phyloP scores from a whole-genome alignment of 2,113 vertebrate species.

The Scatophagus argus region DNA sequence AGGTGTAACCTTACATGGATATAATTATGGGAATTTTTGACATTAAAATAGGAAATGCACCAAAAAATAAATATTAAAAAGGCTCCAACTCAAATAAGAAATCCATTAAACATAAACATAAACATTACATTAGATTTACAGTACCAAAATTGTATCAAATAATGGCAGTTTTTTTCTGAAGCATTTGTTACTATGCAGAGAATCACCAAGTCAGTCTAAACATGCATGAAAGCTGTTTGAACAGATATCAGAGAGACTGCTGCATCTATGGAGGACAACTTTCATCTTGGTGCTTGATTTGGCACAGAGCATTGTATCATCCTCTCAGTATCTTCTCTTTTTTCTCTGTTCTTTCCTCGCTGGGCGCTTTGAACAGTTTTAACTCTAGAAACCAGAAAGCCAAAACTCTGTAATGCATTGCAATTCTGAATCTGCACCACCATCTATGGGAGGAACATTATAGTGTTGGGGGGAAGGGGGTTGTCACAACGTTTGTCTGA shows the following conservation, averaged over 20 bases:
- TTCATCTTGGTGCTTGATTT: background rate
- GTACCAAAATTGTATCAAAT: background rate
- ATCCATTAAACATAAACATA: background rate
- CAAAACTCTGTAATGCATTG: background rate
- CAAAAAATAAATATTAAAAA: background rate
- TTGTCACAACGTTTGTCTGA: slow-evolving; percentile 37
- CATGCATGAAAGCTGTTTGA: background rate
- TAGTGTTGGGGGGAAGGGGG: slow-evolving; percentile 13
- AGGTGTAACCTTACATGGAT: background rate
- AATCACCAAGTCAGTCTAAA: background rate
- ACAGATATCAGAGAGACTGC: background rate
- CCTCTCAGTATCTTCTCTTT: background rate
- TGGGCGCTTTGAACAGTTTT: background rate
- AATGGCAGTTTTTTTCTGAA: slow-evolving; percentile 3
- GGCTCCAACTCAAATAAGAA: background rate
- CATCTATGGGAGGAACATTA: slow-evolving; percentile 13
- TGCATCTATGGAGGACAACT: background rate
- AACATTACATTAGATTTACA: background rate
- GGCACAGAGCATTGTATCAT: background rate
- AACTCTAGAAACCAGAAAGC: background rate
- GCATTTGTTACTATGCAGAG: background rate
- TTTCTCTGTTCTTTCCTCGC: background rate
- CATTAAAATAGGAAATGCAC: background rate
- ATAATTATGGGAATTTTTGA: background rate
- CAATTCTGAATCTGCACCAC: slow-evolving; percentile 8